These are phyloP conservation scores for Lepidotrigona ventralis DNA, from an alignment of 1,140 invertebrate species.

Conservation along the genomic window DNA sequence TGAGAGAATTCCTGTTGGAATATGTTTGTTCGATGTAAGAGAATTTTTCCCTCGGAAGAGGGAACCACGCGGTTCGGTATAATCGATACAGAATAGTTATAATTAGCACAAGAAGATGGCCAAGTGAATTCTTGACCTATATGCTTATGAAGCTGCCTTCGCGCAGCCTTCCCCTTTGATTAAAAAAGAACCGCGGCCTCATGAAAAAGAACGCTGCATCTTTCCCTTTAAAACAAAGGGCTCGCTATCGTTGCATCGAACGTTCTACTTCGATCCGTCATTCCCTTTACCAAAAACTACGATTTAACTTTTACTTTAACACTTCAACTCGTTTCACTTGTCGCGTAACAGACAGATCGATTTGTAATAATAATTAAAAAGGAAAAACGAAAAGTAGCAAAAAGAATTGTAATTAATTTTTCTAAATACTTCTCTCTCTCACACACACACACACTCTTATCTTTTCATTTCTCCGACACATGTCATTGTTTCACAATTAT, in stretches of 20 bases:
- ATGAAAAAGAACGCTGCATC: not conserved
- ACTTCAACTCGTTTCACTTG: not conserved
- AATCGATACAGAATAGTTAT: constrained; percentile 39
- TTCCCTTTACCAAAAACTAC: not conserved
- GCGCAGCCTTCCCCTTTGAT: not conserved
- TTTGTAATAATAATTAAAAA: no score
- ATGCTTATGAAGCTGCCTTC: constrained; percentile 9
- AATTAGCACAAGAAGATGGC: constrained; percentile 34
- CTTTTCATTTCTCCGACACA: no score
- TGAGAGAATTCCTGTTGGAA: no score
- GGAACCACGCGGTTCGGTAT: no score
- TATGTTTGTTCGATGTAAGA: no score
- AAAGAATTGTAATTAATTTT: no score
- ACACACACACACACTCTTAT: no score
- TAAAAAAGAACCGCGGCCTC: not conserved
- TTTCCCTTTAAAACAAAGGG: not conserved
- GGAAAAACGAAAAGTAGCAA: no score
- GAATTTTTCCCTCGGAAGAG: not conserved
- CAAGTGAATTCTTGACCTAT: constrained; percentile 40
- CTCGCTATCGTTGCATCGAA: not conserved
- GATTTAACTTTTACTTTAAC: not conserved
- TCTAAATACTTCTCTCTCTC: no score
- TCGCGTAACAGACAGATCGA: no score
- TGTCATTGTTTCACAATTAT: no score
- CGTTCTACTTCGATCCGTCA: not conserved